Evolutionary conservation across 1,140 invertebrate genomes (phyloP), one percentile per base, ranked within the genome.

Genomic region (Orussus abietinus): DNA sequence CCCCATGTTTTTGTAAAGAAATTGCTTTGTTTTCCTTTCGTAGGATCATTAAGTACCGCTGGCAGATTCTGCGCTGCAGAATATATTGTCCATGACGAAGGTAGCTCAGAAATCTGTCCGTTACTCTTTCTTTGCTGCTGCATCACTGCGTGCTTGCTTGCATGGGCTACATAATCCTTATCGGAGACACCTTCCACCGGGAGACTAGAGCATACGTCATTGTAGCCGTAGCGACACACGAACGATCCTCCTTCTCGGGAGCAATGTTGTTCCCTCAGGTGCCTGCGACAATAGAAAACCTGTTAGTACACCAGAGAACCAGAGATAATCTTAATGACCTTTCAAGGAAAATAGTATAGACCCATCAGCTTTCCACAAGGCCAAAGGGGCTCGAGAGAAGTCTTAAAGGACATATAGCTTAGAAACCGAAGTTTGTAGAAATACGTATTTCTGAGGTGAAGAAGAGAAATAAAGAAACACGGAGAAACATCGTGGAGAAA

Each of bases 1-100:
- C 96, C 96, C 96, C 96, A 99, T 48, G 92, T 95, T 69, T 92
- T 93, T 1, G 94, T 96, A 59, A 99, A 94, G 57, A 99, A 93
- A 64, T 95, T 91, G 58, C 79, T 84, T 64, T 89, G 89, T 69
- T 91, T 92, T 38, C 90, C 86, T 55, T 85, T 84, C 33, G 86
- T 84, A 1, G 96, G 96, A 76, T 99, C 95, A 75, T 97, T 96
- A 17, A 99, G 77, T 39, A 96, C 92, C 35, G 95, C 92, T 14
- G 96, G 90, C 47, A 99, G 77, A 74, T 98, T 98, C 72, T 96
- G 92, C 13, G 88, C 82, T 17, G 92, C 85, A 4, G 82, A 85
- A 66, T 86, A 89, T 35, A 89, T 75, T 3, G 83, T 82, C 86
- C 86, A 90, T 37, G 81, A 75, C 10, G 82, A 77, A 4, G 74